A percentile compares a stretch with the other conserved stretches of the same genome.
Evolutionary conservation across 2,797 vertebrate genomes (phyloP).

Genomic region (Huso huso): DNA sequence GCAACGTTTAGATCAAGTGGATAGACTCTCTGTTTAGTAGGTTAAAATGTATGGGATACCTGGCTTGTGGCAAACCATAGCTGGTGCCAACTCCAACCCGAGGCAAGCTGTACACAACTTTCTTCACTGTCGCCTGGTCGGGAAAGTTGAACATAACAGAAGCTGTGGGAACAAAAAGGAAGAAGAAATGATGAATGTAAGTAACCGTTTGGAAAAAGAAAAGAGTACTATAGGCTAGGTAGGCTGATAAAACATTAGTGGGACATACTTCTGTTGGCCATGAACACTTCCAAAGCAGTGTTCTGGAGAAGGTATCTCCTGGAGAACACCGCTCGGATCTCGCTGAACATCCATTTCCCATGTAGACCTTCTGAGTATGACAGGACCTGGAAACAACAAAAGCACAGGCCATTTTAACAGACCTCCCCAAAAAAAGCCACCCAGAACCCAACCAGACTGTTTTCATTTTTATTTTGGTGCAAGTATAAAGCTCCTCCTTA

Average conservation of each 20-base stretch:
- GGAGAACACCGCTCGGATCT: slow-evolving; percentile 92
- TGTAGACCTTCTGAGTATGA: slow-evolving; percentile 91
- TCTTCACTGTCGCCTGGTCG: slow-evolving; percentile 93
- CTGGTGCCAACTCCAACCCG: slow-evolving; percentile 96
- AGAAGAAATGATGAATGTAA: background rate
- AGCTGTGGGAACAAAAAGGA: slow-evolving; percentile 51
- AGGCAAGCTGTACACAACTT: slow-evolving; percentile 89
- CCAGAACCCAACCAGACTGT: too few species aligned
- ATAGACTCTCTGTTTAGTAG: too few species aligned
- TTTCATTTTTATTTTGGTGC: too few species aligned
- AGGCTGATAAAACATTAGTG: slow-evolving; percentile 17
- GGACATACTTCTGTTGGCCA: slow-evolving; percentile 93
- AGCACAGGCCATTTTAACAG: slow-evolving; percentile 3
- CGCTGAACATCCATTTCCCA: slow-evolving; percentile 99
- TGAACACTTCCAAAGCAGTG: slow-evolving; percentile 92
- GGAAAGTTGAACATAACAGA: slow-evolving; percentile 98
- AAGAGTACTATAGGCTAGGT: background rate
- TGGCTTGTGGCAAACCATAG: slow-evolving; percentile 94
- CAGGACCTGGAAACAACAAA: slow-evolving; percentile 64
- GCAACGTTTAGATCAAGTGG: too few species aligned
- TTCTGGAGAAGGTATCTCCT: slow-evolving; percentile 88
- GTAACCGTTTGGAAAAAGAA: background rate
- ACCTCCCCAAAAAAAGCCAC: too few species aligned
- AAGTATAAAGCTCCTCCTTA: too few species aligned
- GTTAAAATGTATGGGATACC: slow-evolving; percentile 51